Evolutionary conservation across 2,797 vertebrate genomes (phyloP).

Genomic region (Tragelaphus eurycerus): DNA sequence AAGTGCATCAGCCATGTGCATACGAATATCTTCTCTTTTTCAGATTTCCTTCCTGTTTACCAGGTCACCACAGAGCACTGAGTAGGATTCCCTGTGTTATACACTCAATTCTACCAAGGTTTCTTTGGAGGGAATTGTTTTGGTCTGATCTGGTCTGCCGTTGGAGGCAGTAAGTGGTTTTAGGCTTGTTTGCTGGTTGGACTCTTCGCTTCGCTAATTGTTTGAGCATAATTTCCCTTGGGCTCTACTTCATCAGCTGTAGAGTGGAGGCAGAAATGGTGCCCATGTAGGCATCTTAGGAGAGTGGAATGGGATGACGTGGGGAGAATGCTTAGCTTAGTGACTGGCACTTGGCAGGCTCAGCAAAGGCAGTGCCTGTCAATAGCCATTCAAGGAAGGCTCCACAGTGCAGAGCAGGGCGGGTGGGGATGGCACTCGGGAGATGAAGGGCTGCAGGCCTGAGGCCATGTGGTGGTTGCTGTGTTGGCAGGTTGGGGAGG

Average conservation of each 20-base stretch:
- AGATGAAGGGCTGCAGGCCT: neutral
- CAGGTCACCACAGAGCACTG: neutral
- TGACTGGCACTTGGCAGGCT: neutral
- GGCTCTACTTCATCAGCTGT: neutral
- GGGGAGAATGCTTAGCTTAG: neutral
- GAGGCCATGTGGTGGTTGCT: too few relatives aligned
- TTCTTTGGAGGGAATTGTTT: neutral
- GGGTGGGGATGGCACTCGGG: neutral
- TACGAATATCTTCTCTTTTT: neutral
- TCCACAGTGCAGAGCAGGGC: fast-evolving
- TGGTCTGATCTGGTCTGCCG: neutral
- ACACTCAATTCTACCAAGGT: neutral
- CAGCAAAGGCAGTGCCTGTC: neutral
- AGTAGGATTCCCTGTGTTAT: neutral
- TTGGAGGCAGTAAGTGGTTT: neutral
- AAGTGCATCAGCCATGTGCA: neutral
- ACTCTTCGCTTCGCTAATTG: neutral
- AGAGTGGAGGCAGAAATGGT: neutral
- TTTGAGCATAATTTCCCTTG: neutral
- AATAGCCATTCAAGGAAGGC: neutral
- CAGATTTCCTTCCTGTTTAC: neutral
- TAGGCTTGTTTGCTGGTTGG: neutral
- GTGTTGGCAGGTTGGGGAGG: neutral
- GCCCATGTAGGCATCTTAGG: too few relatives aligned
- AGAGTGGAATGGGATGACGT: neutral